Base-by-base conservation (phyloP, 2,113 vertebrate species). In the Cyprinus carpio region DNA sequence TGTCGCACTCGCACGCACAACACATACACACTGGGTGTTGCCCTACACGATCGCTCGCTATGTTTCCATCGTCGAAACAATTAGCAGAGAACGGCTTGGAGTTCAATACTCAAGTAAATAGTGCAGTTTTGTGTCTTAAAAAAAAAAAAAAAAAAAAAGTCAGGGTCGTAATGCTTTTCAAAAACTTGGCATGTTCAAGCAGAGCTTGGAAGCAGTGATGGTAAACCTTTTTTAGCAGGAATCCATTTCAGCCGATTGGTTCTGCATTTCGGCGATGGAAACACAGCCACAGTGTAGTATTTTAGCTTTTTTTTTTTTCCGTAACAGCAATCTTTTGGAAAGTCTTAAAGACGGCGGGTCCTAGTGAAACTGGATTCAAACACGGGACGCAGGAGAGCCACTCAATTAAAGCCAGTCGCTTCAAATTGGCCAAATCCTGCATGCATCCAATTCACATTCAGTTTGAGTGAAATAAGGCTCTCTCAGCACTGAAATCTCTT, bases 401-500 rank as follows among this genome's bases (percentile, higher is more conserved):
- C 43, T 80, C n/a, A 56, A 74, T 34, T 60, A 64, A 74, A 81
- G 76, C 76, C 87, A 67, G 85, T 82, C 64, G 71, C 51, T 78
- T 86, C n/a, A 65, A 75, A 88, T 84, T 84, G 85, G 82, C 87
- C 85, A 84, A 71, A 84, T 82, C 77, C 82, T 81, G 82, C 80
- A 88, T 69, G 62, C 84, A 84, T 83, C 87, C 77, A 88, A 81
- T 81, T 88, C 85, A 88, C 87, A 86, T 86, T 88, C 87, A 88
- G 87, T 86, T 83, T 75, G 85, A 88, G 82, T 88, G 85, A 86
- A 88, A 69, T 88, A 88, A 88, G 87, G 87, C 87, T 88, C 87
- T 81, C 85, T 86, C 82, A 58, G 85, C 49, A 77, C 87, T 83
- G 84, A 86, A 75, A 60, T 79, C 71, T 13, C 18, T 80, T 54